Base-by-base conservation (phyloP, 2,888 invertebrate genomes). In the Volucella inflata region DNA sequence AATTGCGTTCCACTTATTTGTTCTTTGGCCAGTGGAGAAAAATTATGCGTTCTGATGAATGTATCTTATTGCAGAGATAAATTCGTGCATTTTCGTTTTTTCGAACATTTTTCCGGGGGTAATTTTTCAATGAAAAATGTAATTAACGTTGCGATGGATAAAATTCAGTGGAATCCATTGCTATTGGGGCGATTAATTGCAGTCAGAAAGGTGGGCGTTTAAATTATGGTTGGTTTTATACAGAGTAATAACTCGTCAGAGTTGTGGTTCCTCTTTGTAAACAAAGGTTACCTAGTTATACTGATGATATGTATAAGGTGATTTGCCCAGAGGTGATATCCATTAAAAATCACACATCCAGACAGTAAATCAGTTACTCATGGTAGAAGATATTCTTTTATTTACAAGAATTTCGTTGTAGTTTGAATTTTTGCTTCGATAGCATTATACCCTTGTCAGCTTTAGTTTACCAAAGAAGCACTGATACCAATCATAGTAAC, bases 1-100 rank as follows among this genome's bases (percentile, higher is more conserved):
- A 85, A 85, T 80, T 80, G 80, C 80, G 75, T 80, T 71, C 84
- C 44, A 85, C 84, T 80, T 85, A 81, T 14, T 36, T 21, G 21
- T 46, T 70, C 70, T 60, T 40, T 38, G 21, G n/a, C 11, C 60
- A 8, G 8, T 42, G 50, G 12, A 9, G n/a, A 36, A 64, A 60
- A 40, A 38, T 53, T 46, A 53, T 38, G 74, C 30, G 38, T 38
- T 36, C 40, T 50, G 38, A 21, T 8, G 38, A 40, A 38, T 57
- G 57, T 55, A 36, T 55, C 53, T 55, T 55, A 38, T 38, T 36
- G 53, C 6, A 8, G 10, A n/a, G 14, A 57, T 57, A 57, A 48
- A 70, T 70, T 44, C 36, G 16, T 9, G 53, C 60, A 60, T 51
- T 46, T 42, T 30, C 30, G 53, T 3, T 53, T 57, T 64, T 70